Conservation (phyloP, 1,140 invertebrate species). For the Pachyrhynchus sulphureomaculatus region DNA sequence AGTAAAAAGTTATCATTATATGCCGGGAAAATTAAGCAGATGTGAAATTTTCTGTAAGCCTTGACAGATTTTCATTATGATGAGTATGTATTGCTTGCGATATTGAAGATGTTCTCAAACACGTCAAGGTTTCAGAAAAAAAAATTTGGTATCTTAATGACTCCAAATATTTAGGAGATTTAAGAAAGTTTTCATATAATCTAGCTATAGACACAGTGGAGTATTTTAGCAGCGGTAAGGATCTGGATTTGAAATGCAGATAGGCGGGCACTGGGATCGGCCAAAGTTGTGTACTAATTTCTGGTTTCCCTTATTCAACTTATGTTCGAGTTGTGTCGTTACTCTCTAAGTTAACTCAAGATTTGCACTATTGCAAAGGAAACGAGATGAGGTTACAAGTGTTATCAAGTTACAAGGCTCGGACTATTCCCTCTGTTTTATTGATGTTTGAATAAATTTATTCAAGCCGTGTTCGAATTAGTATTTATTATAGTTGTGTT, state of each 20-base stretch:
- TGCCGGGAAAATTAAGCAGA: neutral
- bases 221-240: neutral
- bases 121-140: no score
- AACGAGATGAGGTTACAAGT: slow-evolving; percentile 7
- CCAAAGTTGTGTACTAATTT: slow-evolving; percentile 8
- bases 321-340: neutral
- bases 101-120: no score
- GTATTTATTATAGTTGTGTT: no score
- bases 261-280: neutral
- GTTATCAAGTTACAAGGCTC: neutral
- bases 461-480: no score
- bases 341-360: neutral
- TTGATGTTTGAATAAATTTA: no score
- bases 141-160: no score
- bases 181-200: slow-evolving; percentile 2
- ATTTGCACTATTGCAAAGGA: slow-evolving; percentile 1
- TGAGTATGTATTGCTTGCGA: no score
- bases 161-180: neutral
- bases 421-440: neutral
- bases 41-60: neutral
- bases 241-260: slow-evolving; percentile 4
- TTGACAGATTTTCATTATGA: neutral
- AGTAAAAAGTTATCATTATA: slow-evolving; percentile 1
- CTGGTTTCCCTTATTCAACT: neutral
- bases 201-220: neutral